phyloP scores from a whole-genome alignment of 2,113 vertebrate species.

The Oryzias javanicus region DNA sequence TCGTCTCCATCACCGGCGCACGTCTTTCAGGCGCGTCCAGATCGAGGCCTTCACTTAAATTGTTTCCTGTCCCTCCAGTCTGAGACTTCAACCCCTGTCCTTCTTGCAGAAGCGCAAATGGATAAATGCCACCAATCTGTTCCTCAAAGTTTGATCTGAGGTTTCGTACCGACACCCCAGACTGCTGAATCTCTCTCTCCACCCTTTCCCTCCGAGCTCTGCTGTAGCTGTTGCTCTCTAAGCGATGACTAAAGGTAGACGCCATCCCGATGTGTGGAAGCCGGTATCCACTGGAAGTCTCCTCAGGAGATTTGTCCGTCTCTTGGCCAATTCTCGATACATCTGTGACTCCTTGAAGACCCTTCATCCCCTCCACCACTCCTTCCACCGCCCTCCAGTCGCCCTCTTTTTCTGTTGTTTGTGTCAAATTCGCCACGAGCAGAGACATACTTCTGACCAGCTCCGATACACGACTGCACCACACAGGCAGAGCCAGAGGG shows the following conservation, averaged over 20 bases:
- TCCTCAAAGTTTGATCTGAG: constrained; percentile 85
- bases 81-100: constrained; percentile 12
- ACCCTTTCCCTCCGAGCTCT: constrained; percentile 66
- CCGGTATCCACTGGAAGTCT: constrained; percentile 35
- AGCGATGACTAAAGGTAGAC: constrained; percentile 66
- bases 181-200: constrained; percentile 84
- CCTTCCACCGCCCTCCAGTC: constrained; percentile 24
- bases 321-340: constrained; percentile 8
- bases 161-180: constrained; percentile 84
- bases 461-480: constrained; percentile 84
- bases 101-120: constrained; percentile 63
- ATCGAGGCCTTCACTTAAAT: constrained; percentile 62
- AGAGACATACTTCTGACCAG: constrained; percentile 85
- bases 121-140: constrained; percentile 65
- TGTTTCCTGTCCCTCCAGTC: constrained; percentile 19
- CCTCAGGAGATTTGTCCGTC: not conserved
- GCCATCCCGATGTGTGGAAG: constrained; percentile 71
- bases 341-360: constrained; percentile 19
- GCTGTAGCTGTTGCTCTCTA: constrained; percentile 49
- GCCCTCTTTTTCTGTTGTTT: constrained; percentile 20
- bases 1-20: constrained; percentile 72
- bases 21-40: constrained; percentile 17
- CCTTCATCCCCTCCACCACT: constrained; percentile 36
- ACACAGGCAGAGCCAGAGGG: constrained; percentile 75
- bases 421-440: constrained; percentile 58